These are phyloP conservation scores for Hormaphis cornu DNA, from an alignment of 1,140 invertebrate species.

Conservation along the genomic window DNA sequence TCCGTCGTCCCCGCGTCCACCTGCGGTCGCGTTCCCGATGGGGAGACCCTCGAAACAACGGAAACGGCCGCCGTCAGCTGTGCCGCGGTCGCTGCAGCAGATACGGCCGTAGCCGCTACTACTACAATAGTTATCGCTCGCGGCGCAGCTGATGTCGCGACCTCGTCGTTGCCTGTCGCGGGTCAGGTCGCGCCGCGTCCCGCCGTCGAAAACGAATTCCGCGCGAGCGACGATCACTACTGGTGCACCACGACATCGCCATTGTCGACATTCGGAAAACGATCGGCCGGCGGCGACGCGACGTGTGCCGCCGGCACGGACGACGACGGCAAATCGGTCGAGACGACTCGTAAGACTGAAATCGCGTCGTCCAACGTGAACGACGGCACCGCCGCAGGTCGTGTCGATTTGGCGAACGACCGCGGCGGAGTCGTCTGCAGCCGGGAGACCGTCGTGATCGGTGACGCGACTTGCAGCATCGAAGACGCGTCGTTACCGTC, in stretches of 20 bases:
- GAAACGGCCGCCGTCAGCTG: neutral
- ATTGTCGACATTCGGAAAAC: neutral
- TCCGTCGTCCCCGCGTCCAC: neutral
- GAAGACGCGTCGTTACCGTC: slow-evolving; percentile 1
- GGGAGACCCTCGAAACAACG: no score
- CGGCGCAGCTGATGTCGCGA: neutral
- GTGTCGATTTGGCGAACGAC: no score
- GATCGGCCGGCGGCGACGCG: neutral
- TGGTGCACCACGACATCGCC: neutral
- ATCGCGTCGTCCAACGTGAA: neutral
- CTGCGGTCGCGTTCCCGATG: no score
- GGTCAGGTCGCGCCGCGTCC: neutral
- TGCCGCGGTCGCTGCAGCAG: neutral
- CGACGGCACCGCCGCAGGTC: neutral
- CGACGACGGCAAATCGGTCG: neutral
- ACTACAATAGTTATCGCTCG: neutral
- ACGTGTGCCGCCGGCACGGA: neutral
- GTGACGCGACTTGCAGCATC: neutral
- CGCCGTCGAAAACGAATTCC: neutral
- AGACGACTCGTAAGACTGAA: neutral
- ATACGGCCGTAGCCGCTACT: neutral
- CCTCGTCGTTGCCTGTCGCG: no score
- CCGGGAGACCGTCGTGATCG: neutral
- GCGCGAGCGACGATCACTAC: neutral
- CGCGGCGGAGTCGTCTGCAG: neutral